Evolutionary conservation across 2,113 vertebrate species (phyloP), one percentile per base, ranked within the genome.

Genomic region (Lepus americanus): DNA sequence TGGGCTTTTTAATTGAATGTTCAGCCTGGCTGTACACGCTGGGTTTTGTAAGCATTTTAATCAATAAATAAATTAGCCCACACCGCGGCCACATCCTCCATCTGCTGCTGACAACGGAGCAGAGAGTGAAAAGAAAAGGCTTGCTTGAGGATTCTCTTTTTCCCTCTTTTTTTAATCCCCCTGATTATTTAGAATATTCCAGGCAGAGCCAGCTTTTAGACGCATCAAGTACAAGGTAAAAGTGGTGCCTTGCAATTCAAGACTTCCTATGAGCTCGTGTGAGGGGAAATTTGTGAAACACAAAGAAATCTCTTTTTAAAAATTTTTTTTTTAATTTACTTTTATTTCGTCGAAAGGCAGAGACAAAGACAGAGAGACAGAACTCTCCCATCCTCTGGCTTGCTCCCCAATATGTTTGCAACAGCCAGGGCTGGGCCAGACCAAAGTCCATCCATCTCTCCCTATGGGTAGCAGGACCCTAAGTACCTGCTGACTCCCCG

Each of bases 11-110:
- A 95, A 96, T 89, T 95, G 95, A 97, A 96, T 67, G 90, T 95
- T 96, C 94, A 95, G 95, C 95, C 84, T 95, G 95, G 95, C 59
- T 94, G 87, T 93, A 84, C 93, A 92, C 22, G 67, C 87, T 89
- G 88, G 61, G 88, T 63, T 91, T 89, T 87, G 79, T 92, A 91
- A 96, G 94, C 89, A 91, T 93, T 97, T 96, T 96, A 95, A 89
- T 96, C 95, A 92, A 94, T 96, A 77, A 95, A 94, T 94, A 96
- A 96, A 96, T 95, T 74, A 97, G 96, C 84, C 76, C 12, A 17
- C 23, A 59, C 73, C 53, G 39, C 0, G 3, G 74, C 64, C 85
- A 64, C 59, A 53, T 89, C 89, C 86, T 89, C 94, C 93, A 94
- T 92, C 94, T 89, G 79, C 73, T 81, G 94, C 94, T 90, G 87